Percentiles rank a stretch among this genome's conserved stretches.
Evolutionary conservation across 2,888 invertebrate genomes (phyloP).

Genomic region (Aquatica leii): DNA sequence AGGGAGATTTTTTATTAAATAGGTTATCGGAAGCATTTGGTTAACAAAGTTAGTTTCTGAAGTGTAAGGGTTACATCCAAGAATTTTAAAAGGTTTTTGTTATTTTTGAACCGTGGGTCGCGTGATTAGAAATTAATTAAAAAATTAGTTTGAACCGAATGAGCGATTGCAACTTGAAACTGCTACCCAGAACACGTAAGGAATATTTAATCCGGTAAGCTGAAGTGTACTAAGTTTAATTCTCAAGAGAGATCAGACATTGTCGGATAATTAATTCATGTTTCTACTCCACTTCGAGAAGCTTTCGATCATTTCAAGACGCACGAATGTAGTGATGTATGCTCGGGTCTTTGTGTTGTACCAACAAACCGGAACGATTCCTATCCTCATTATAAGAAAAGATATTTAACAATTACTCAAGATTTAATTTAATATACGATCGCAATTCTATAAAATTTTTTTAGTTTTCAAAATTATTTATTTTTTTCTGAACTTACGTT

Average conservation of each 20-base stretch:
- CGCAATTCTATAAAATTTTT: too few relatives aligned
- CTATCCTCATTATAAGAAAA: neutral
- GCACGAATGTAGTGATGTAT: slow-evolving; percentile 7
- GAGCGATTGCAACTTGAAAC: slow-evolving; percentile 13
- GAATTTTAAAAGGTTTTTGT: neutral
- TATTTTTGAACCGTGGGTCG: too few relatives aligned
- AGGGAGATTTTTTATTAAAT: slow-evolving; percentile 26
- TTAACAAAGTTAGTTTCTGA: slow-evolving; percentile 18
- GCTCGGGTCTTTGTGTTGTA: slow-evolving; percentile 7
- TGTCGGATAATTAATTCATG: slow-evolving; percentile 55
- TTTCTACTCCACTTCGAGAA: slow-evolving; percentile 49
- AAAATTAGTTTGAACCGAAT: slow-evolving; percentile 17
- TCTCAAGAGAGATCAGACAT: slow-evolving; percentile 48
- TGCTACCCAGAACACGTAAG: slow-evolving; percentile 29
- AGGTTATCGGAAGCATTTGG: slow-evolving; percentile 16
- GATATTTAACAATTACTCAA: too few relatives aligned
- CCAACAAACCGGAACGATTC: slow-evolving; percentile 10
- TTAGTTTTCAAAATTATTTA: too few relatives aligned
- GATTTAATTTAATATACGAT: too few relatives aligned
- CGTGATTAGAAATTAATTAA: slow-evolving; percentile 15
- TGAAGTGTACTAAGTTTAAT: slow-evolving; percentile 41
- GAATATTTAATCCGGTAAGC: slow-evolving; percentile 37
- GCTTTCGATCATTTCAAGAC: slow-evolving; percentile 49
- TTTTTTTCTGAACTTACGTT: too few relatives aligned
- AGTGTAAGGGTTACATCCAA: slow-evolving; percentile 2